These are phyloP conservation scores for Kradibia gibbosae DNA, from an alignment of 1,140 invertebrate species.

Conservation along the genomic window DNA sequence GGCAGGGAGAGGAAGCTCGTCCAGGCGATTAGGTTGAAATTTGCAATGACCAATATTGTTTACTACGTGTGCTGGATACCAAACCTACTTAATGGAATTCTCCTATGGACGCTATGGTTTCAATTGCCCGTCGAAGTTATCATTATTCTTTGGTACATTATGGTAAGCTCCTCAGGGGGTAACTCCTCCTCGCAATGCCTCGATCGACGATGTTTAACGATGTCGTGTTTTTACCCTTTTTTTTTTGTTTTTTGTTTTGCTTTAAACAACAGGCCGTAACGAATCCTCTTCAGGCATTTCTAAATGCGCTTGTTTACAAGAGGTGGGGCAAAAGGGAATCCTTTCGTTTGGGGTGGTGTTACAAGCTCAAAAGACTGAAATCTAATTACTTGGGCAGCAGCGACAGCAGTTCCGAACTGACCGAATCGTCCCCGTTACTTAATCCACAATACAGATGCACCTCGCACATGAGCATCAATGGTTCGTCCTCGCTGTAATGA, in stretches of 20 bases:
- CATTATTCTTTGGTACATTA: slow-evolving; percentile 84
- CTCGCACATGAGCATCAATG: slow-evolving; percentile 68
- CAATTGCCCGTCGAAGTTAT: slow-evolving; percentile 79
- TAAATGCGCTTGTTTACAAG: slow-evolving; percentile 85
- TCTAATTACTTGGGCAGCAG: slow-evolving; percentile 48
- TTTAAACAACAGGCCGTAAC: slow-evolving; percentile 77
- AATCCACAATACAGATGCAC: slow-evolving; percentile 58
- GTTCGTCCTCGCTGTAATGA: slow-evolving; percentile 65
- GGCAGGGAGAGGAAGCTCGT: slow-evolving; percentile 81
- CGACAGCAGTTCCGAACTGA: slow-evolving; percentile 53
- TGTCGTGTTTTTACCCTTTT: no score
- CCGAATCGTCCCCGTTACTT: slow-evolving; percentile 66
- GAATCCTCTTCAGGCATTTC: slow-evolving; percentile 86
- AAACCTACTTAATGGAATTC: slow-evolving; percentile 83
- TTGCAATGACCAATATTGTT: slow-evolving; percentile 82
- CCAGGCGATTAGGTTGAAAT: slow-evolving; percentile 81
- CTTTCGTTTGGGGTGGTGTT: slow-evolving; percentile 65
- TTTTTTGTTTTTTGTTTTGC: slow-evolving; percentile 45
- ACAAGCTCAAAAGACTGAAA: slow-evolving; percentile 58
- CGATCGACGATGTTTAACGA: no score
- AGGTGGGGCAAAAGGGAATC: slow-evolving; percentile 75
- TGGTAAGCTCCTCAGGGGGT: slow-evolving; percentile 74
- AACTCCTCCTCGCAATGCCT: background rate
- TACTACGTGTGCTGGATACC: slow-evolving; percentile 89
- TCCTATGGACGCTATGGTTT: slow-evolving; percentile 85